Base-by-base conservation (phyloP, 2,797 vertebrate genomes). In the Platalea minor region DNA sequence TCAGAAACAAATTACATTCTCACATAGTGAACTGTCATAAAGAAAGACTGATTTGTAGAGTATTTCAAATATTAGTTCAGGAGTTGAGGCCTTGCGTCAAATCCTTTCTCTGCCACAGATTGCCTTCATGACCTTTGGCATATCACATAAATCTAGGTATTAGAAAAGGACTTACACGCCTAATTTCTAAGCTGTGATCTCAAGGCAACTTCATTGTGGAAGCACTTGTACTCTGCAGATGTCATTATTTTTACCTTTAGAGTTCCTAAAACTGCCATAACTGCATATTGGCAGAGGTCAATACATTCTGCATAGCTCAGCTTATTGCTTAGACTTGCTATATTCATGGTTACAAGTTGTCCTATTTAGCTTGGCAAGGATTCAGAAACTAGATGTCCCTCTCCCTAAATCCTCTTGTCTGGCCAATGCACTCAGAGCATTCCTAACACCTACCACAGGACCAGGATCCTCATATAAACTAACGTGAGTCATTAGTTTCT, bases 1-100 rank as follows among this genome's bases (percentile, higher is more conserved):
- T 54, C 86, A 56, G 81, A 92, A 96, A 84, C 41, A 94, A 88
- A 95, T 95, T 88, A 76, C 73, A 79, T 93, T 95, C 76, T 95
- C 79, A 51, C 77, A 68, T 78, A 93, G 73, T n/a, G 59, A 86
- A 81, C 68, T 88, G 85, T 94, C 91, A 92, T 48, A 92, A 93
- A 89, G 56, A 80, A 50, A 75, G 54, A 68, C 79, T 90, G 88
- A 91, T 93, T 89, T 92, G 85, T 72, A 59, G 43, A 63, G 11
- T 74, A 94, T 81, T 88, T 96, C 28, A 81, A 92, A 88, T 88
- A 88, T 76, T 79, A 93, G 13, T 54, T 88, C 74, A 69, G 31
- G 41, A 95, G 20, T 67, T 85, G 45, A 89, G 67, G 28, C 8
- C 3, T 82, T 91, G 51, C 56, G 84, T 93, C 84, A 95, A 91